Evolutionary conservation across 2,113 vertebrate genomes (phyloP), one percentile per base, ranked within the genome.

Genomic region (Pagrus major): DNA sequence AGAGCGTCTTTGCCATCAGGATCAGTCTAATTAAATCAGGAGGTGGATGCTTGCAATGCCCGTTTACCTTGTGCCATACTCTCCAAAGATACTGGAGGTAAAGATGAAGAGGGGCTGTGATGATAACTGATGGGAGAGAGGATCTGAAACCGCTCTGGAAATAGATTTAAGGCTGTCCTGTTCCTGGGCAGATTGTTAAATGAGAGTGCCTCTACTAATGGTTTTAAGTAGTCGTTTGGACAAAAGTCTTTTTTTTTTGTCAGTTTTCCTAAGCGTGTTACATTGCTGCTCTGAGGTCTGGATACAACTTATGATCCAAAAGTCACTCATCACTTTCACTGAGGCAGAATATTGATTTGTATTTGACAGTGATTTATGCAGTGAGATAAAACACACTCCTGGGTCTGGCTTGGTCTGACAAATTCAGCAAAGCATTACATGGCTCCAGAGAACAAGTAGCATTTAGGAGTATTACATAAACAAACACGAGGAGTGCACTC

Each of bases 21-120:
- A 71, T 79, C 23, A 14, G 37, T 54, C 61, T 90, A 88, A 88
- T 91, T 86, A 84, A 87, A 92, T 82, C 68, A 67, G 46, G 25
- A 79, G 58, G 80, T 77, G 35, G 35, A 73, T 21, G 68, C 72
- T 27, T 5, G 51, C 15, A 21, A 81, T 80, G 52, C 65, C 37
- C 9, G 4, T 52, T 81, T 56, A 70, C 74, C 52, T 25, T 35
- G 33, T 70, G 49, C 64, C 54, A 42, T n/a, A 73, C 52, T 80
- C 67, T 70, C 41, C 51, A 56, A 55, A 79, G 56, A 69, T n/a
- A 68, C 42, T 58, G 54, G 54, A 73, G 63, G 59, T 54, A 61
- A 78, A 47, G 20, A 71, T 44, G n/a, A 59, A 74, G 61, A 78
- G n/a, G 44, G 18, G 41, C 21, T 71, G 25, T n/a, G 1, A 9